Conservation (phyloP, 2,888 invertebrate genomes). For the Gymnocheta viridis region DNA sequence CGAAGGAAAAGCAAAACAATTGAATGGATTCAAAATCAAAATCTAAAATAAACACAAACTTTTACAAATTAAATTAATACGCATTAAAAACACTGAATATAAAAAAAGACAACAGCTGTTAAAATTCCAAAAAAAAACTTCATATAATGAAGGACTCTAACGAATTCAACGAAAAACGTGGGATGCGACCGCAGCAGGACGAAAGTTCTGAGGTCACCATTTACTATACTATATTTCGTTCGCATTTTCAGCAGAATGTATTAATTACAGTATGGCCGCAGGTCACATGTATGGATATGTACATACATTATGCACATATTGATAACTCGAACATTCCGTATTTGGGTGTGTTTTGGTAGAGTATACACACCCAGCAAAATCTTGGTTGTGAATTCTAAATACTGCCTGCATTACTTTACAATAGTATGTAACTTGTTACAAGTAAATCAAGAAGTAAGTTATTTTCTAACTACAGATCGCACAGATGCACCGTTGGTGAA, state of each 20-base stretch:
- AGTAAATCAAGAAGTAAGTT: too few species aligned
- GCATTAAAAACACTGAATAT: conserved; percentile 25
- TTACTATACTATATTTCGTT: conserved; percentile 35
- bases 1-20: conserved; percentile 61
- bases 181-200: not conserved
- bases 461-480: too few species aligned
- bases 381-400: too few species aligned
- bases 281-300: not conserved
- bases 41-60: conserved; percentile 64
- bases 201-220: conserved; percentile 19
- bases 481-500: too few species aligned
- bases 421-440: too few species aligned
- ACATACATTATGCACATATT: not conserved
- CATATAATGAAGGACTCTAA: not conserved
- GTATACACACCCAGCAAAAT: too few species aligned
- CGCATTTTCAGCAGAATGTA: conserved; percentile 51
- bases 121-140: not conserved
- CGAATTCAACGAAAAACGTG: not conserved
- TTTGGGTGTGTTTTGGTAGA: not conserved
- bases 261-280: conserved; percentile 58
- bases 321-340: not conserved
- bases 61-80: conserved; percentile 61
- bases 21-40: conserved; percentile 48
- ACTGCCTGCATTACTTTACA: too few species aligned
- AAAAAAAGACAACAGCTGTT: not conserved